Percentiles rank a stretch among this genome's conserved stretches.
These are phyloP conservation scores for Cyanoramphus novaezelandiae DNA, from an alignment of 2,113 vertebrate genomes.

Conservation along the genomic window DNA sequence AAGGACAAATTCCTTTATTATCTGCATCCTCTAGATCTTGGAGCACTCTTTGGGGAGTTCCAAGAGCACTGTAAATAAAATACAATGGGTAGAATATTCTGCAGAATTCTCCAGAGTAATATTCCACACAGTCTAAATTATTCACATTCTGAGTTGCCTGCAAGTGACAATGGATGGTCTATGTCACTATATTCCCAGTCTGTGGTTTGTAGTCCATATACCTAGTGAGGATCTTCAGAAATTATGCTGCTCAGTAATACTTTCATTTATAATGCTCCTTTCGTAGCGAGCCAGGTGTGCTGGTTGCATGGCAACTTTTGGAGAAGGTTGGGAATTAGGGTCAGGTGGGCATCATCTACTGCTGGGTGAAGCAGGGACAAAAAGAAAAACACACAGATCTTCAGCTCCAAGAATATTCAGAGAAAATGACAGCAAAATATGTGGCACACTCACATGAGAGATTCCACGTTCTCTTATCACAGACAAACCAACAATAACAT, in stretches of 20 bases:
- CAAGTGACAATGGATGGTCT: not conserved
- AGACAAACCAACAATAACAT: not conserved
- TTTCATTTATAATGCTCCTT: not conserved
- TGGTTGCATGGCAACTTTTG: not conserved
- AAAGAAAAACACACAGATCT: not conserved
- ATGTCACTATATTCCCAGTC: not conserved
- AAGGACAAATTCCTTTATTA: slow-evolving; percentile 10
- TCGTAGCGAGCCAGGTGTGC: rapidly evolving
- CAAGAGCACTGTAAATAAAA: not conserved
- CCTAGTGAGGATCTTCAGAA: not conserved
- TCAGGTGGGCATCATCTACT: not conserved
- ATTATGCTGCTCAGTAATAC: not conserved
- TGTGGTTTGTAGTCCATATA: not conserved
- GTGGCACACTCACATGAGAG: not conserved
- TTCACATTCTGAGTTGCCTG: not conserved
- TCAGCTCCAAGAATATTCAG: not conserved
- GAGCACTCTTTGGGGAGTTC: not conserved
- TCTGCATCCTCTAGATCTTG: not conserved
- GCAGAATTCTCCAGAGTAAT: not conserved
- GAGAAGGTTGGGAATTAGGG: not conserved
- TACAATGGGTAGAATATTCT: not conserved
- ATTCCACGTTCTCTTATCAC: not conserved
- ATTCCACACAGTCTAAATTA: not conserved
- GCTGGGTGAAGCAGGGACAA: not conserved
- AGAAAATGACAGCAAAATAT: not conserved